phyloP scores from a whole-genome alignment of 2,113 vertebrate genomes.

The Taurulus bubalis region DNA sequence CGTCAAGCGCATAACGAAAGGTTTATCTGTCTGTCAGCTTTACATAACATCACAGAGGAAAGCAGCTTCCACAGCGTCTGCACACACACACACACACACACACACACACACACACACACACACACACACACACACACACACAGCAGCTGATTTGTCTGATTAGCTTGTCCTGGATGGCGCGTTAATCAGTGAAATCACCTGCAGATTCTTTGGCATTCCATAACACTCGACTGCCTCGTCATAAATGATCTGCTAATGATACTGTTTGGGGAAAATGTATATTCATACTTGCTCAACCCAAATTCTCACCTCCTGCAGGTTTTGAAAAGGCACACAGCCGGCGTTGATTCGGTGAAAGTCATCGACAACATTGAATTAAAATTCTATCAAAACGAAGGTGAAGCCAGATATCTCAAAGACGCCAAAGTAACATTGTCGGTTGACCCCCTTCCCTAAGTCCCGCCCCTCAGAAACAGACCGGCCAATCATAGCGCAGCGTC shows the following conservation, averaged over 20 bases:
- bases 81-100: slow-evolving; percentile 1
- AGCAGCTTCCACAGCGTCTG: too few species aligned
- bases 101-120: background rate
- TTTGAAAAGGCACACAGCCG: background rate
- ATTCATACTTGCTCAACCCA: background rate
- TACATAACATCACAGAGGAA: background rate
- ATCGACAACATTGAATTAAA: background rate
- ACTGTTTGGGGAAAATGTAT: background rate
- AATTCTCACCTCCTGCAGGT: background rate
- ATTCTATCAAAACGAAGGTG: background rate
- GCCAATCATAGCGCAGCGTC: too few species aligned
- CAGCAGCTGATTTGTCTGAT: slow-evolving; percentile 55
- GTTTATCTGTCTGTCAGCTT: slow-evolving; percentile 33
- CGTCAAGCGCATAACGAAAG: slow-evolving; percentile 20
- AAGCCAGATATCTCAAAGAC: background rate
- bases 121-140: slow-evolving; percentile 6
- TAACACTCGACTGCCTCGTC: too few species aligned
- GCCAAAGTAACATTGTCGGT: too few species aligned
- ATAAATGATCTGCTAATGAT: background rate
- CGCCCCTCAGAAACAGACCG: too few species aligned
- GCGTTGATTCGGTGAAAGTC: too few species aligned
- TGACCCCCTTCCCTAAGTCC: too few species aligned
- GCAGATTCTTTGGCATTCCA: background rate
- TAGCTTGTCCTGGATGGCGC: slow-evolving; percentile 19
- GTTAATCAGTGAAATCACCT: slow-evolving; percentile 59